A percentile compares a stretch with the other conserved stretches of the same genome.
phyloP scores from a whole-genome alignment of 2,113 vertebrate genomes.

The Pelecanus crispus region DNA sequence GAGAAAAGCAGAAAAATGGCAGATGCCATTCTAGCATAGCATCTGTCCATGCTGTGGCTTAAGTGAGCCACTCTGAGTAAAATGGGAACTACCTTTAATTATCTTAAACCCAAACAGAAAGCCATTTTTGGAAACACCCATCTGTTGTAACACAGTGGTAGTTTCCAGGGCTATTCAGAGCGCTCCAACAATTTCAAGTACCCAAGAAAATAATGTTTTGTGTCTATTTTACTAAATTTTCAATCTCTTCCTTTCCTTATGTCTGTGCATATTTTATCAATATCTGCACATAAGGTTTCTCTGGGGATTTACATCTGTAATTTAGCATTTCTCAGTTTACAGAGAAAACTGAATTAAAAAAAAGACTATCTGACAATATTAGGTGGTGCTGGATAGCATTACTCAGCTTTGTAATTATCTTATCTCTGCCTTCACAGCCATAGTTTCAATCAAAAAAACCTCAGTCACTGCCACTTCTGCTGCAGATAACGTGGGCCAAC shows the following conservation, averaged over 20 bases:
- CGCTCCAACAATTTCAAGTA: not conserved
- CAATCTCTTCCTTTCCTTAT: not conserved
- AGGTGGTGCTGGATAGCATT: not conserved
- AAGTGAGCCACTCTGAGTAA: not conserved
- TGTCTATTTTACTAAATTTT: not conserved
- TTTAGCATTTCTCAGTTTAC: not conserved
- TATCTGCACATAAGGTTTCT: not conserved
- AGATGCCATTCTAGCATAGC: not conserved
- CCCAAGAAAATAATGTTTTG: not conserved
- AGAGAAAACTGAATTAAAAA: not conserved
- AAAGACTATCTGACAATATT: not conserved
- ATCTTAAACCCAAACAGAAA: not conserved
- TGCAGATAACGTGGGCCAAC: not conserved
- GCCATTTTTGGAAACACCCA: not conserved
- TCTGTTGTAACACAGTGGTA: not conserved
- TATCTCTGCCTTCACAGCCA: not conserved
- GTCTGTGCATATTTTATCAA: not conserved
- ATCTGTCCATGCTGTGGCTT: not conserved
- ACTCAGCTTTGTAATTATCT: constrained; percentile 2
- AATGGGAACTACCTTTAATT: not conserved
- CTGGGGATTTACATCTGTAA: not conserved
- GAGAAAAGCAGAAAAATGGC: not conserved
- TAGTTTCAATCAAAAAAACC: not conserved
- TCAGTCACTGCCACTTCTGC: not conserved
- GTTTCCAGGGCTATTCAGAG: not conserved